Evolutionary conservation across 1,140 invertebrate species (phyloP), one percentile per base, ranked within the genome.

Genomic region (Lethocerus indicus): DNA sequence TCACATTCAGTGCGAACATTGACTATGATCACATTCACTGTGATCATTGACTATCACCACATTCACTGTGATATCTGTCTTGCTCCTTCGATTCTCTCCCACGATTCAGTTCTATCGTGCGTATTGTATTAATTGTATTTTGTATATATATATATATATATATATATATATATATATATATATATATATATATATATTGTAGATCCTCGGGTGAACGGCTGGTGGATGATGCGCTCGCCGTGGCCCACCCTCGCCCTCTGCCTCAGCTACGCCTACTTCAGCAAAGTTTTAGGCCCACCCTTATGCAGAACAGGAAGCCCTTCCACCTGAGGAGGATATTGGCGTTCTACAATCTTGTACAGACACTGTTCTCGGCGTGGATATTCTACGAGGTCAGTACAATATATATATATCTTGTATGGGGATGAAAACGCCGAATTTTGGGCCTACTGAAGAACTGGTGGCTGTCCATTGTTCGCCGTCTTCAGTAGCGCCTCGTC

Each of bases 141-240:
- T n/a, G n/a, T n/a, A n/a, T n/a, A n/a, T n/a, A n/a, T n/a, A n/a
- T 6, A 18, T 9, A 25, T 9, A 23, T 4, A 21, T 7, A 12
- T 25, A 16, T 45, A 23, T 21, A 9, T 45, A n/a, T 12, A 23
- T 18, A 21, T 45, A 55, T 46, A 49, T 37, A 43, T 47, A 45
- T 46, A 56, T n/a, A n/a, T n/a, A n/a, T n/a, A n/a, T n/a, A 61
- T 56, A 60, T 59, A 60, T 54, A 58, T 73, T 67, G 3, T 69
- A 90, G 90, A 94, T 78, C 81, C 84, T 21, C 74, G 92, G 53
- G 87, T 94, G 26, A 81, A 79, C 50, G 76, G 81, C 58, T 95
- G 89, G 87, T 67, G 79, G n/a, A 76, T 96, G 70, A 89, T 93
- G 81, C 79, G 78, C 46, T 84, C 85, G 51, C 89, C 89, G n/a